Base-by-base conservation (phyloP, 2,888 invertebrate species). In the Prenolepis imparis region DNA sequence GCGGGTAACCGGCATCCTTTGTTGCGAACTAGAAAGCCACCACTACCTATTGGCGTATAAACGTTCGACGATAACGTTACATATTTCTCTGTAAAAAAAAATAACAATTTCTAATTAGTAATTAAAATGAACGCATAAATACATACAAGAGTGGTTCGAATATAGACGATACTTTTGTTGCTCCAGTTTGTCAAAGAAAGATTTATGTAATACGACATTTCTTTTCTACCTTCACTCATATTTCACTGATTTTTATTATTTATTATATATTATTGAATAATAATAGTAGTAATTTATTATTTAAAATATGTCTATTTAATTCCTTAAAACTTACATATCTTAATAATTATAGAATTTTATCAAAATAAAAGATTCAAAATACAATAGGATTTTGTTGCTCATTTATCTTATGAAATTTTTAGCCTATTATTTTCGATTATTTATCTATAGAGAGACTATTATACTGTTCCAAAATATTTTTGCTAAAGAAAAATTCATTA, bases 1-100 rank as follows among this genome's bases (percentile, higher is more conserved):
- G 95, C 95, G 0, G 97, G 97, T 88, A 97, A 97, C 12, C 96
- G 96, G 92, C 97, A 97, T 32, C 97, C 97, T 83, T 95, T 95
- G 11, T 96, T 97, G 91, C 96, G 95, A 73, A 97, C 96, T 3
- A 96, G 95, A 89, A 95, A 96, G 3, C 92, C 93, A 21, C 91
- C 85, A 24, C 84, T 91, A n/a, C 86, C 57, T 6, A 75, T 83
- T 5, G 90, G 74, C 39, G 70, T 64, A 44, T 82, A 80, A 8
- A 55, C 15, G 24, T 52, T 67, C 9, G 84, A 61, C n/a, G 82
- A 70, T 18, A 83, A 9, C 63, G 89, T 85, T 8, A 84, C 57
- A 57, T 88, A 85, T 78, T 89, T 90, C 15, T 88, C 91, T 90
- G 82, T 15, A 84, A 87, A 21, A 41, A 21, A 41, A 18, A 8